Evolutionary conservation across 30 jellyfish, hydroid and myxozoan species (phyloP).

Genomic region (Aurelia coerulea): DNA sequence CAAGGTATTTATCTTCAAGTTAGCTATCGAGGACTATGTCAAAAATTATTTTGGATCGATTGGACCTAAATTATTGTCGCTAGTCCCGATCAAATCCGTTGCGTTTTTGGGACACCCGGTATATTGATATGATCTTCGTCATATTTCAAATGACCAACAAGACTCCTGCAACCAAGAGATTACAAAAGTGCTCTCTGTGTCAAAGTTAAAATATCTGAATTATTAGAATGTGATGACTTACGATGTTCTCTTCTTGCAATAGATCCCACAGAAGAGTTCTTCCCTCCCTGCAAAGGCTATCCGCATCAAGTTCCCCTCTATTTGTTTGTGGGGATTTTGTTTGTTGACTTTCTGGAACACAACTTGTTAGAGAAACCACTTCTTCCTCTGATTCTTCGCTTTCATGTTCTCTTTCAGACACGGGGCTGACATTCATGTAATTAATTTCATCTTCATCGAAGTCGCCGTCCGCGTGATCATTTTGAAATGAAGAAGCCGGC

Average conservation of each 20-base stretch:
- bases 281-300: conserved; percentile 75
- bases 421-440: conserved; percentile 93
- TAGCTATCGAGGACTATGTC: too few species aligned
- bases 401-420: conserved; percentile 84
- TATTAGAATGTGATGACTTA: conserved; percentile 18
- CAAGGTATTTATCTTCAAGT: too few species aligned
- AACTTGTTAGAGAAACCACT: conserved; percentile 17
- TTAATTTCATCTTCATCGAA: conserved; percentile 87
- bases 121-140: too few species aligned
- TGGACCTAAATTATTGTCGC: too few species aligned
- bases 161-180: too few species aligned
- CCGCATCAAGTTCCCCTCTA: conserved; percentile 46
- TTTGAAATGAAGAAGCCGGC: conserved; percentile 53
- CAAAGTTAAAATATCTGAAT: too few species aligned
- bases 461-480: conserved; percentile 57
- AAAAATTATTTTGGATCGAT: too few species aligned
- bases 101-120: too few species aligned
- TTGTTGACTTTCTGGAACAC: conserved; percentile 20
- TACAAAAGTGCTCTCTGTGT: too few species aligned
- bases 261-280: conserved; percentile 94
- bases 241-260: conserved; percentile 77
- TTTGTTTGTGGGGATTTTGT: conserved; percentile 27
- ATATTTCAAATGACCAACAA: too few species aligned
- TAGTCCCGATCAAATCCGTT: too few species aligned
- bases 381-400: conserved; percentile 91